Base-by-base conservation (phyloP, 2,113 vertebrate genomes). In the Chaenocephalus aceratus region DNA sequence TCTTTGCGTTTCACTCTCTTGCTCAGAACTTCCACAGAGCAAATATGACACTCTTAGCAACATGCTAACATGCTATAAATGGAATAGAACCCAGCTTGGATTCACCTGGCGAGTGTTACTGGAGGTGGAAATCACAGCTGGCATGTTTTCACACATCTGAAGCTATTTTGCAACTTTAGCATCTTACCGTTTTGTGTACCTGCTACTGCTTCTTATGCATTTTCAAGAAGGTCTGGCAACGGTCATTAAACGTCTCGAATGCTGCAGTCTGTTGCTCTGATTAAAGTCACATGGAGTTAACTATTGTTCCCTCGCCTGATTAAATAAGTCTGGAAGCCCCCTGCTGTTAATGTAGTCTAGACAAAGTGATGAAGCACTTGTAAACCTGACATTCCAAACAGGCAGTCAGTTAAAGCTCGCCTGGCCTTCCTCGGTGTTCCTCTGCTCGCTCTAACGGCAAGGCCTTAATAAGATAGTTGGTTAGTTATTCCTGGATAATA, bases 241-340 rank as follows among this genome's bases (percentile, higher is more conserved):
- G 6, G 34, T 4, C 13, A 26, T 26, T 30, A 30, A 21, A 51
- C 9, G 12, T 2, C 18, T 10, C 3, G 44, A 70, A 67, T 53
- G 16, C 45, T 67, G 51, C 12, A 14, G 18, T 18, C 26, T 4
- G 30, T 1, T 44, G 41, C 18, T 36, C 61, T 44, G 13, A 34
- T 51, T 13, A 65, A 71, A 71, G 12, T 73, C 56, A 64, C 61
- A 41, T 70, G 57, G 14, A 18, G 18, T 58, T 58, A 64, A 71
- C 58, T 30, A 14, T 41, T 49, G 45, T 45, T 65, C 21, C 26
- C 10, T 6, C 15, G 23, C 76, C 72, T 79, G 66, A 85, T 77
- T 85, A 59, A 80, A 70, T 18, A 66, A 65, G 41, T 46, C 30
- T 68, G 78, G 30, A 64, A 56, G 62, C 49, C 36, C 23, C 72